A percentile compares a stretch with the other conserved stretches of the same genome.
Conservation (phyloP, 2,797 vertebrate species). For the Platyrinchus mystaceus region DNA sequence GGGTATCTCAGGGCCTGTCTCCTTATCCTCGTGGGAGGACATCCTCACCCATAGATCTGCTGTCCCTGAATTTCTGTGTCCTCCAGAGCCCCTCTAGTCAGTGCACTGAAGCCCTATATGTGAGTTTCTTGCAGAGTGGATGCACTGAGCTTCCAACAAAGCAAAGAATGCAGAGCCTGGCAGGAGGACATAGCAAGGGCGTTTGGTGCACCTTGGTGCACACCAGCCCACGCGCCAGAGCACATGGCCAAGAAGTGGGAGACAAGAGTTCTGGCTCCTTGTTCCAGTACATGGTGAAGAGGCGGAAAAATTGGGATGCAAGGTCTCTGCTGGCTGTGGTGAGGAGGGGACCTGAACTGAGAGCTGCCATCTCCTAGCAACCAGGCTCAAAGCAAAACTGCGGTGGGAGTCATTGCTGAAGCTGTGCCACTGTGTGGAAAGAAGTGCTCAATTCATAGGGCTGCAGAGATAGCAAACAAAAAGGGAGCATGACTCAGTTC, state of each 20-base stretch:
- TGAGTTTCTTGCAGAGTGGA: not conserved
- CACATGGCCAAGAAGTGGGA: not conserved
- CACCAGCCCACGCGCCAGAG: rapidly evolving
- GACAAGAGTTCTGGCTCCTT: not conserved
- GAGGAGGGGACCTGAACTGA: not conserved
- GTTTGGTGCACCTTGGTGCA: rapidly evolving
- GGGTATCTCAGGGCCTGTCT: not conserved
- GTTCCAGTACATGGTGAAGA: not conserved
- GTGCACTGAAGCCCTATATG: not conserved
- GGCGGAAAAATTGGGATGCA: not conserved
- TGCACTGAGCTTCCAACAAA: not conserved
- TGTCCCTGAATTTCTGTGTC: not conserved
- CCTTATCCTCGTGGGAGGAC: not conserved
- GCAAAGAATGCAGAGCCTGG: not conserved
- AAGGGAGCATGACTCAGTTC: not conserved
- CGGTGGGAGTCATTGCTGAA: not conserved
- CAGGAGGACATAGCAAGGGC: not conserved
- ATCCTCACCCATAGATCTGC: not conserved
- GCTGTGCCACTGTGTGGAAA: not conserved
- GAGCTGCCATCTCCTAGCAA: constrained; percentile 58
- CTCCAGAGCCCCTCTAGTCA: not conserved
- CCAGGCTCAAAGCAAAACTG: not conserved
- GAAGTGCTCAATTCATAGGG: not conserved
- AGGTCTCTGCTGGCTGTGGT: not conserved
- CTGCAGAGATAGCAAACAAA: not conserved